Evolutionary conservation across 2,797 vertebrate species (phyloP).

Genomic region (Lophura swinhoii): DNA sequence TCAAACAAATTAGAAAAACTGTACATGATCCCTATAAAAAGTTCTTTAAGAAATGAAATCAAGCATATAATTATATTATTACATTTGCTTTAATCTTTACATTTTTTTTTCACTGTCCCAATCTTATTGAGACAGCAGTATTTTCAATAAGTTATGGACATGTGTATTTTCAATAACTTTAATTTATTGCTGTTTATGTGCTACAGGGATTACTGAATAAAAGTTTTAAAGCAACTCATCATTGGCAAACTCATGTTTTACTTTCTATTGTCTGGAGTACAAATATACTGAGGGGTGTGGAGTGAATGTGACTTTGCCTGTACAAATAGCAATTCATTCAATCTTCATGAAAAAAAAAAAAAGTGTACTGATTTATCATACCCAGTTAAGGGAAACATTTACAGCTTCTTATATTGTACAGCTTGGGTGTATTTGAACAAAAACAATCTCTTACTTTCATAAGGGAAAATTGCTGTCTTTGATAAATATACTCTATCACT

Average conservation of each 20-base stretch:
- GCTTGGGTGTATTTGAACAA: not conserved
- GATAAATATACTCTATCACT: not conserved
- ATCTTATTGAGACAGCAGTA: not conserved
- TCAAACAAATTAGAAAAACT: not conserved
- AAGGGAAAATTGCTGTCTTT: not conserved
- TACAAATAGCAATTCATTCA: not conserved
- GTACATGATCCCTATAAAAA: not conserved
- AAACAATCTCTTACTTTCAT: accelerated
- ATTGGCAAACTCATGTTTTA: not conserved
- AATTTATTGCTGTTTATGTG: not conserved
- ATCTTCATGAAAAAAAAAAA: not conserved
- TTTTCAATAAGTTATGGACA: not conserved
- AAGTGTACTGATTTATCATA: not conserved
- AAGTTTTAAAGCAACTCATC: not conserved
- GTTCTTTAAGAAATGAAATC: not conserved
- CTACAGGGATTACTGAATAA: not conserved
- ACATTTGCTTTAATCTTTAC: not conserved
- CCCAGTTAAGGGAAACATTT: not conserved
- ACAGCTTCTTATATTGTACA: not conserved
- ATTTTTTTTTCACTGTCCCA: not conserved
- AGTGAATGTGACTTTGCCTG: not conserved
- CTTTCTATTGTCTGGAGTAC: not conserved
- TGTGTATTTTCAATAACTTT: not conserved
- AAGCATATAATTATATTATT: not conserved
- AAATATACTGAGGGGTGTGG: accelerated